Base-by-base conservation (phyloP, 2,113 vertebrate species). In the Callaeas wilsoni region DNA sequence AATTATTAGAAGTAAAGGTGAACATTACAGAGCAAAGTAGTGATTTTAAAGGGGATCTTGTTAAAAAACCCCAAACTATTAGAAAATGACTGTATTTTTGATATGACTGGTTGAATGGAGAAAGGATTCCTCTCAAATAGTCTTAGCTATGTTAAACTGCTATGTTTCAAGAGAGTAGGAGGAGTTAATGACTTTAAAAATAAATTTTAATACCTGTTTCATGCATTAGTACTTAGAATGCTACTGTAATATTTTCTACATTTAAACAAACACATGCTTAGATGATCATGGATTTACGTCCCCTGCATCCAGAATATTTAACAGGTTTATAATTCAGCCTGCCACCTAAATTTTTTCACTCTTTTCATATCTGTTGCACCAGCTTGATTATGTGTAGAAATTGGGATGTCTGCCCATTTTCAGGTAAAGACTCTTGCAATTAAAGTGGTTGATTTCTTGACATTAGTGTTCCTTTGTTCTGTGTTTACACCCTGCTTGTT, bases 401-500 rank as follows among this genome's bases (percentile, higher is more conserved):
- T 69, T 89, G 81, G 56, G 69, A 73, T 94, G 85, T 79, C 94
- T 97, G 22, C 69, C 79, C 56, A 42, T 92, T 68, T 71, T 71
- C 93, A 95, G 49, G 73, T 93, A 81, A 92, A 94, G 77, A 87
- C 55, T 67, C 53, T 94, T 3, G 0, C 44, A 71, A 44, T 25
- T 70, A 69, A 92, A 79, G 42, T 69, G 64, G 33, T 88, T 79
- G 63, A 74, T 90, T 97, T 95, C 77, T 95, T 97, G 93, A 89
- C 87, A 84, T 97, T 80, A 80, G 70, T 94, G 80, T 95, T 94
- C 86, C 70, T 92, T 52, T 90, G 89, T 98, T 96, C 80, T 96
- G 78, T 97, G 96, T 97, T 79, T 94, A 93, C 95, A 84, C 68
- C 89, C 77, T 93, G 52, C 93, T 94, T 93, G 96, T 96, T 94